Evolutionary conservation across 53 echinoderm and acorn worm genomes (phyloP).

Genomic region (Crossaster papposus): DNA sequence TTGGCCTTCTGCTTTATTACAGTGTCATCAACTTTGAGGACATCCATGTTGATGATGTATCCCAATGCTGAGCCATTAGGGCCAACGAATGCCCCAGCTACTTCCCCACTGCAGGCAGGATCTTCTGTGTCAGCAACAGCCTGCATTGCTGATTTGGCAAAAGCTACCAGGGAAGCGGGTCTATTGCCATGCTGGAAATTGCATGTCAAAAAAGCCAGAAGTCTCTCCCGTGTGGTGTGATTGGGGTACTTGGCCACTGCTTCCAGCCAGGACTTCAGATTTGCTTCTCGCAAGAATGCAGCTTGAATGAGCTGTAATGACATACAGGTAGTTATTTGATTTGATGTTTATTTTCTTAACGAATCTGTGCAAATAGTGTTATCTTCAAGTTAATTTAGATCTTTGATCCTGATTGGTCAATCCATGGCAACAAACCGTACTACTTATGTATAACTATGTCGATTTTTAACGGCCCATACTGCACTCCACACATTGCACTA

Average conservation of each 20-base stretch:
- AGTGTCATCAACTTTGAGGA: slow-evolving; percentile 21
- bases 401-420: no score
- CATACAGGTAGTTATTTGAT: neutral
- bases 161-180: slow-evolving; percentile 21
- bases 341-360: no score
- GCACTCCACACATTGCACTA: no score
- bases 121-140: neutral
- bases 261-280: slow-evolving; percentile 21
- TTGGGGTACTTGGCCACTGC: neutral
- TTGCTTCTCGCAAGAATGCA: slow-evolving; percentile 12
- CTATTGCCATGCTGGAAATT: slow-evolving; percentile 29
- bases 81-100: slow-evolving; percentile 4
- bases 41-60: slow-evolving; percentile 25
- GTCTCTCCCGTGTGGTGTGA: slow-evolving; percentile 25
- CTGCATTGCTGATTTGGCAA: neutral
- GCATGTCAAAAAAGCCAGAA: neutral
- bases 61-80: neutral
- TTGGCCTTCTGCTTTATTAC: slow-evolving; percentile 4
- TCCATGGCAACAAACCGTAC: no score
- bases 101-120: neutral
- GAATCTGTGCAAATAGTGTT: no score
- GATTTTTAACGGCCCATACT: no score
- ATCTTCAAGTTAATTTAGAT: no score
- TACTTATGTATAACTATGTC: no score
- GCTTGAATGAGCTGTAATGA: slow-evolving; percentile 13